These are phyloP conservation scores for Tipula vernalis DNA, from an alignment of 2,888 invertebrate species.

Conservation along the genomic window DNA sequence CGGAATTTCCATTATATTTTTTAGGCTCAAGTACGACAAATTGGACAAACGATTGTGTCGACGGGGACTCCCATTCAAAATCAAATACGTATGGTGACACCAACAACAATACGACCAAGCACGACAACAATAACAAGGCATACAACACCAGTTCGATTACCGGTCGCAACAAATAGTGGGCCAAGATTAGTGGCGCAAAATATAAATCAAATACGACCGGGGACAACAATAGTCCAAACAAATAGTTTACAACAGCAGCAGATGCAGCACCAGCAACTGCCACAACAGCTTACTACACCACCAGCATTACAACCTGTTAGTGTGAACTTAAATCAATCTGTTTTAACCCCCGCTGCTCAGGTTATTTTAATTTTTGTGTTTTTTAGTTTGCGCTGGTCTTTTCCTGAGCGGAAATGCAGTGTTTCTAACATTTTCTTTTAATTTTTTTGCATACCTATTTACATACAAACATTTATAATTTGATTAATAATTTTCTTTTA, in stretches of 20 bases:
- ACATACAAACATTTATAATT: neutral
- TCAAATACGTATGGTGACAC: slow-evolving; percentile 50
- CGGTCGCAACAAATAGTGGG: slow-evolving; percentile 23
- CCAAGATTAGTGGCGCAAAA: slow-evolving; percentile 27
- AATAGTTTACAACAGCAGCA: slow-evolving; percentile 21
- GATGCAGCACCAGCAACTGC: slow-evolving; percentile 10
- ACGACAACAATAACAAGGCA: slow-evolving; percentile 37
- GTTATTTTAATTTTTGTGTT: slow-evolving; percentile 13
- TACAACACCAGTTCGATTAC: slow-evolving; percentile 30
- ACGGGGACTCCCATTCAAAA: slow-evolving; percentile 32
- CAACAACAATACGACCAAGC: slow-evolving; percentile 32
- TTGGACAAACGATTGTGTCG: slow-evolving; percentile 41
- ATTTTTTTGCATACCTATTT: neutral
- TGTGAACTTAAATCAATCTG: slow-evolving; percentile 15
- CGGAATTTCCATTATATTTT: neutral
- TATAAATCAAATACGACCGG: slow-evolving; percentile 26
- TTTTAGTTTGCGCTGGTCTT: neutral
- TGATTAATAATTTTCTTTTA: neutral
- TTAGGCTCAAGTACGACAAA: slow-evolving; percentile 39
- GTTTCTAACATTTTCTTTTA: neutral
- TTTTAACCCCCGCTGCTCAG: slow-evolving; percentile 17
- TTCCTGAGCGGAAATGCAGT: neutral
- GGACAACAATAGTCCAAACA: slow-evolving; percentile 24
- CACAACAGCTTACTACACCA: slow-evolving; percentile 24
- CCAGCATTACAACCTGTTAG: slow-evolving; percentile 32